These are phyloP conservation scores for Gyrodactylus salaris DNA, from an alignment of 1,140 invertebrate species.

Conservation along the genomic window DNA sequence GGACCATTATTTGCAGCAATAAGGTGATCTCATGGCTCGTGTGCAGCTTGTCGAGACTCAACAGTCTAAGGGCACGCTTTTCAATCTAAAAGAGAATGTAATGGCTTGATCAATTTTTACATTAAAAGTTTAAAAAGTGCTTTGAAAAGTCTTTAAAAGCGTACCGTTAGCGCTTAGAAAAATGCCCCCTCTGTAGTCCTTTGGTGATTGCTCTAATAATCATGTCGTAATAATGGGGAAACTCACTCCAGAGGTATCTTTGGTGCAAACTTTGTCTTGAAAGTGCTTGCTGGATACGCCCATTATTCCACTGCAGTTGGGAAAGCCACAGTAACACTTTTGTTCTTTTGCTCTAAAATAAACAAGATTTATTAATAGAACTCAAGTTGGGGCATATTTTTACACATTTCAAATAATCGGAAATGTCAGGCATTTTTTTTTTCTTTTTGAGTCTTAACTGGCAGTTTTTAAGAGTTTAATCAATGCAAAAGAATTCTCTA, in stretches of 20 bases:
- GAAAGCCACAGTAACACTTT: slow-evolving; percentile 54
- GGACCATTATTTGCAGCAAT: neutral
- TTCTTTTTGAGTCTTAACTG: no score
- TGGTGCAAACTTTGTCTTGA: neutral
- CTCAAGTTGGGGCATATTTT: no score
- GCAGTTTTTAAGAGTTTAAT: slow-evolving; percentile 8
- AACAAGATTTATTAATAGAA: no score
- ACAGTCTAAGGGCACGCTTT: neutral
- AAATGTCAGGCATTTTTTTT: no score
- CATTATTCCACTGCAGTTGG: slow-evolving; percentile 60
- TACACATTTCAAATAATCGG: no score
- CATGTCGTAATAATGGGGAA: neutral
- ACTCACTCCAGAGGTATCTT: neutral
- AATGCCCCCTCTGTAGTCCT: no score
- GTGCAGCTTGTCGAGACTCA: neutral
- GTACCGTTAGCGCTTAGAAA: no score
- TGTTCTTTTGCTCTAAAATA: slow-evolving; percentile 40
- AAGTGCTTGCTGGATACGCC: slow-evolving; percentile 27
- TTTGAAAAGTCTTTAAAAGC: no score
- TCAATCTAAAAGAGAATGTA: neutral
- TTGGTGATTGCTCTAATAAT: no score
- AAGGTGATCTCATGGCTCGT: neutral
- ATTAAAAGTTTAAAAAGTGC: no score
- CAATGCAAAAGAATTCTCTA: slow-evolving; percentile 6
- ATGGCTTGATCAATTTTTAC: no score